phyloP scores from a whole-genome alignment of 1,140 invertebrate genomes.

The Brachionus koreanus region DNA sequence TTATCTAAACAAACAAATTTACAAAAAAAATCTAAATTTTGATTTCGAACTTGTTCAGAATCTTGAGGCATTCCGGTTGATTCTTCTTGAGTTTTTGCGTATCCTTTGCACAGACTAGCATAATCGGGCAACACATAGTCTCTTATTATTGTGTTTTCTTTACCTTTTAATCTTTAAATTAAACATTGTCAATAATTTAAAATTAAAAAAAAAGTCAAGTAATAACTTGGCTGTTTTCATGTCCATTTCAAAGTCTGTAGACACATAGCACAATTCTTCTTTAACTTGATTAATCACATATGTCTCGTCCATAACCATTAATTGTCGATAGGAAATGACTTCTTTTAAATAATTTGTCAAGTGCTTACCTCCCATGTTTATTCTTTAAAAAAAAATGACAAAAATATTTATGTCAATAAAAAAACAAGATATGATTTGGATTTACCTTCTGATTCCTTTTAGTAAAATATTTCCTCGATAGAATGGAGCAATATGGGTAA shows the following conservation, averaged over 20 bases:
- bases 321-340: slow-evolving; percentile 88
- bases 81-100: slow-evolving; percentile 63
- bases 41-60: slow-evolving; percentile 41
- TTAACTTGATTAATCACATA: slow-evolving; percentile 98
- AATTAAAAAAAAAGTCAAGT: neutral
- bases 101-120: slow-evolving; percentile 76
- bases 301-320: slow-evolving; percentile 98
- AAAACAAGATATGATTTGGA: neutral
- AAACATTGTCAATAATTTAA: neutral
- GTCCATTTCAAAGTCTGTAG: slow-evolving; percentile 76
- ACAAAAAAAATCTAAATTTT: slow-evolving; percentile 19
- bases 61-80: neutral
- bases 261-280: slow-evolving; percentile 93
- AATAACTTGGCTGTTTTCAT: slow-evolving; percentile 70
- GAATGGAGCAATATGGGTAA: slow-evolving; percentile 89
- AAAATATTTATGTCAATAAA: neutral
- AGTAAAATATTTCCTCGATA: slow-evolving; percentile 79
- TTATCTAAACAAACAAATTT: slow-evolving; percentile 63
- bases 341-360: slow-evolving; percentile 98
- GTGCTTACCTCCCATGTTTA: slow-evolving; percentile 93
- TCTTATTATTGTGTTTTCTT: slow-evolving; percentile 67
- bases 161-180: neutral
- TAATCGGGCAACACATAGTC: slow-evolving; percentile 96
- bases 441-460: slow-evolving; percentile 57
- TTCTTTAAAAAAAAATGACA: slow-evolving; percentile 57